These are phyloP conservation scores for Lichenostomus cassidix DNA, from an alignment of 2,113 vertebrate genomes.

Conservation along the genomic window DNA sequence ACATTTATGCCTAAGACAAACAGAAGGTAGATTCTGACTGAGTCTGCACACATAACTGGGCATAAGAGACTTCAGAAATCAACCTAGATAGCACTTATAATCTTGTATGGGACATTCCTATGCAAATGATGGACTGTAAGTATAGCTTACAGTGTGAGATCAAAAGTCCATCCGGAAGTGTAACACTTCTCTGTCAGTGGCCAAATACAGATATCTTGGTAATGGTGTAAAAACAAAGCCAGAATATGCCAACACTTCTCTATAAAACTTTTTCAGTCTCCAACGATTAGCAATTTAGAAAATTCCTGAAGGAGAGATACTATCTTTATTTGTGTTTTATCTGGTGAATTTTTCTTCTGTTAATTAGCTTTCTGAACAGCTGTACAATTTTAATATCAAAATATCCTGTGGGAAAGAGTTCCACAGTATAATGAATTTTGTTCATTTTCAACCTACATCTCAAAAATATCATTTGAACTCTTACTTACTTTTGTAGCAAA, in stretches of 20 bases:
- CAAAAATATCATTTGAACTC: neutral
- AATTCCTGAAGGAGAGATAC: neutral
- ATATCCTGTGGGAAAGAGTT: neutral
- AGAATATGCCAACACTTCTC: neutral
- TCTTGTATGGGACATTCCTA: neutral
- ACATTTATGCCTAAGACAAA: neutral
- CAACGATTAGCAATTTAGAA: neutral
- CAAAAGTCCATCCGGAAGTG: neutral
- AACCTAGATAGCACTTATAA: neutral
- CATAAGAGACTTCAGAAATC: neutral
- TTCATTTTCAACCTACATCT: neutral
- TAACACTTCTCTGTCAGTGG: neutral
- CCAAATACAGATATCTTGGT: neutral
- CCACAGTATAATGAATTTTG: neutral
- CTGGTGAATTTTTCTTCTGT: neutral
- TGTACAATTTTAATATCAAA: conserved; percentile 2
- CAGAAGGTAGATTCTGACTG: neutral
- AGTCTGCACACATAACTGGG: neutral
- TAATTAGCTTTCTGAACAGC: neutral
- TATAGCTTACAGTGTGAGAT: neutral
- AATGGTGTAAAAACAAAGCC: neutral
- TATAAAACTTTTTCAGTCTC: neutral
- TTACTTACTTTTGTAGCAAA: neutral
- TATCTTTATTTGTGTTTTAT: neutral
- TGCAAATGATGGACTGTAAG: neutral